Conservation (phyloP, 2,888 invertebrate genomes). For the Lacanobia wlatinum region DNA sequence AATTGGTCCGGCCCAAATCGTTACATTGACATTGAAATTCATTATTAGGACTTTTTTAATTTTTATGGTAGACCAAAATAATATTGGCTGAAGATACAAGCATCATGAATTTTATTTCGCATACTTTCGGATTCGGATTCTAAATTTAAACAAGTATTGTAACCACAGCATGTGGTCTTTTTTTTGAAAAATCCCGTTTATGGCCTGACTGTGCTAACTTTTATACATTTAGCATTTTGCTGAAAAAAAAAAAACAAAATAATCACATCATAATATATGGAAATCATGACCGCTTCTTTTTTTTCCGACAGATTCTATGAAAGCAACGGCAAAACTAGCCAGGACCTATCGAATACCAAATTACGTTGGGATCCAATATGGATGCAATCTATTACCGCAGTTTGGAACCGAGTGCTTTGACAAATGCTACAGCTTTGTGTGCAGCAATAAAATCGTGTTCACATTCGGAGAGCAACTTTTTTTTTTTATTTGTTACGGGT, state of each 20-base stretch:
- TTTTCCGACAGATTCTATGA: background rate
- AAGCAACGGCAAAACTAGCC: too few relatives aligned
- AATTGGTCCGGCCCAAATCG: conserved; percentile 1
- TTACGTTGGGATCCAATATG: background rate
- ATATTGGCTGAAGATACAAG: background rate
- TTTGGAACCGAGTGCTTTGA: conserved; percentile 29
- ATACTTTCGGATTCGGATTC: too few relatives aligned
- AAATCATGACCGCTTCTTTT: too few relatives aligned
- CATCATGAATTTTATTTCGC: background rate
- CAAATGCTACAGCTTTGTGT: conserved; percentile 10
- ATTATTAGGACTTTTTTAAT: conserved; percentile 3
- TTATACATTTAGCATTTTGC: too few relatives aligned
- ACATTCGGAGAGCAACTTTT: background rate
- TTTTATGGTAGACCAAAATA: background rate
- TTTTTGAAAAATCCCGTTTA: too few relatives aligned
- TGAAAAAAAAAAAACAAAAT: too few relatives aligned
- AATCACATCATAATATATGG: too few relatives aligned
- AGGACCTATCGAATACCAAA: conserved; percentile 11
- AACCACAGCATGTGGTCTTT: too few relatives aligned
- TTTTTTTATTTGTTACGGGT: too few relatives aligned
- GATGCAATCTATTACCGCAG: conserved; percentile 28
- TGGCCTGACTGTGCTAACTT: too few relatives aligned
- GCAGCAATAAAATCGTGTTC: conserved; percentile 19
- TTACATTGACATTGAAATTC: conserved; percentile 26
- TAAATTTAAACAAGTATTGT: too few relatives aligned